Evolutionary conservation across 2,113 vertebrate genomes (phyloP).

Genomic region (Microcebus jonahi): DNA sequence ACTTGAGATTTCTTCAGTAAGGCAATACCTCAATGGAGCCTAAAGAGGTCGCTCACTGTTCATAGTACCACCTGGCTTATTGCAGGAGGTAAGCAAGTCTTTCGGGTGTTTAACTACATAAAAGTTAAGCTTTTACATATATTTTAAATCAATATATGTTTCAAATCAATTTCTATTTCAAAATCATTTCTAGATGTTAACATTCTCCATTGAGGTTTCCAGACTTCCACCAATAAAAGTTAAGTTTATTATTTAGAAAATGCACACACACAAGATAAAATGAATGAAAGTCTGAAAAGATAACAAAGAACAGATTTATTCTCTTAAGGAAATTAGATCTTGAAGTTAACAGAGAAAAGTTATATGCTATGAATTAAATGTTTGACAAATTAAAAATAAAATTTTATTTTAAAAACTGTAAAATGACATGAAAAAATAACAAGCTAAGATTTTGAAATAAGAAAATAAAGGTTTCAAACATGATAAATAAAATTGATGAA

Average conservation of each 20-base stretch:
- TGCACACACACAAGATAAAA: not conserved
- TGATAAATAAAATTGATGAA: not conserved
- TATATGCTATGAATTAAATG: not conserved
- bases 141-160: not conserved
- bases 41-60: not conserved
- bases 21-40: not conserved
- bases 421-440: not conserved
- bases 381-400: not conserved
- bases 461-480: not conserved
- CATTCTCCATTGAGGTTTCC: not conserved
- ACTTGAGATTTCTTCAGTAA: not conserved
- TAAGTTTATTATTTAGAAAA: not conserved
- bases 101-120: constrained; percentile 18
- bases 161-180: not conserved
- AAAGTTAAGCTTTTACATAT: not conserved
- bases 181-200: not conserved
- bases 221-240: not conserved
- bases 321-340: not conserved
- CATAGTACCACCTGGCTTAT: not conserved
- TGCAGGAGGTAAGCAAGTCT: not conserved
- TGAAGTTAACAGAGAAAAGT: not conserved
- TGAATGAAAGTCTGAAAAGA: not conserved
- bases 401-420: constrained; percentile 14
- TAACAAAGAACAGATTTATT: not conserved
- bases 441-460: not conserved